phyloP scores from a whole-genome alignment of 1,140 invertebrate species.

The Diprion similis region DNA sequence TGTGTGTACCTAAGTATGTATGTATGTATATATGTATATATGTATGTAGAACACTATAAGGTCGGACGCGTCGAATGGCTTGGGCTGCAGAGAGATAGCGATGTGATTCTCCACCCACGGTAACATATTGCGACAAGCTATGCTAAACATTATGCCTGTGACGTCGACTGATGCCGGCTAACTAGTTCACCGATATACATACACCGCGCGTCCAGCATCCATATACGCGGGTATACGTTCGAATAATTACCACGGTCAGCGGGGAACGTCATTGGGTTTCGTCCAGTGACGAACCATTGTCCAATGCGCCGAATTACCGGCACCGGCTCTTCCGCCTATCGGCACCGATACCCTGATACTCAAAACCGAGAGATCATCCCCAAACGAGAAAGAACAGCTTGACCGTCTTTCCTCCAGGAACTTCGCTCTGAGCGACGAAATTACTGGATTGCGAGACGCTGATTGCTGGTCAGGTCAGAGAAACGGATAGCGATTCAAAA shows the following conservation, averaged over 20 bases:
- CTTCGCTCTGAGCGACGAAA: too few species aligned
- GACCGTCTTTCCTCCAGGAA: too few species aligned
- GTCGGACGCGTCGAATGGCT: not conserved
- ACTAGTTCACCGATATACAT: conserved; percentile 2
- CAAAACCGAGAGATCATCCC: not conserved
- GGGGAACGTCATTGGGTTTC: conserved; percentile 52
- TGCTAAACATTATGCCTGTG: conserved; percentile 36
- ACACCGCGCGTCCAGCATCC: not conserved
- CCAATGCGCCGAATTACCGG: conserved; percentile 10
- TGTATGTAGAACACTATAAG: conserved; percentile 13
- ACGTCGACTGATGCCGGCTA: conserved; percentile 23
- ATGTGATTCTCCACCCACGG: conserved; percentile 19
- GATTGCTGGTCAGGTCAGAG: too few species aligned
- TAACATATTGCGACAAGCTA: conserved; percentile 41
- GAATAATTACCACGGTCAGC: conserved; percentile 50
- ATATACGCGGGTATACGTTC: conserved; percentile 10
- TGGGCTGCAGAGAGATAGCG: not conserved
- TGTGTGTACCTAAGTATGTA: not conserved
- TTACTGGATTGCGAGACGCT: too few species aligned
- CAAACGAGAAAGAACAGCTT: too few species aligned
- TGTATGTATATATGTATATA: too few species aligned
- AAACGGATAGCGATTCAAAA: too few species aligned
- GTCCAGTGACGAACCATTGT: conserved; percentile 29
- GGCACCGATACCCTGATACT: conserved; percentile 17
- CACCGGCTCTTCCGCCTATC: not conserved